Evolutionary conservation across 2,797 vertebrate genomes (phyloP).

Genomic region (Chrosomus eos): DNA sequence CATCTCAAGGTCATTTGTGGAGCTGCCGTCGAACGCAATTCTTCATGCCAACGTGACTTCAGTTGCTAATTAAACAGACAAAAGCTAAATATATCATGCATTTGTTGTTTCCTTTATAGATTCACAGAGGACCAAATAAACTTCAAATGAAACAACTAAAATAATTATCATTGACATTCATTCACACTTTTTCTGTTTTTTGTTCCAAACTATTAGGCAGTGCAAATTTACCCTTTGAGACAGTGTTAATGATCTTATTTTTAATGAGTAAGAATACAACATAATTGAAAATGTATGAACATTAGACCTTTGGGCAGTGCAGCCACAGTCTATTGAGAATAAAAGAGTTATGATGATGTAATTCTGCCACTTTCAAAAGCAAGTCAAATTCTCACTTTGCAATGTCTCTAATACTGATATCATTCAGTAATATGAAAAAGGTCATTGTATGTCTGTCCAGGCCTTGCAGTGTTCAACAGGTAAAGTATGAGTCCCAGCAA

Average conservation of each 20-base stretch:
- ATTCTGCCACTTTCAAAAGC: background rate
- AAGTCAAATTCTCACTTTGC: background rate
- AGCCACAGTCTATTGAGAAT: conserved; percentile 2
- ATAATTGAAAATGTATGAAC: conserved; percentile 21
- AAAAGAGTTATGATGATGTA: conserved; percentile 14
- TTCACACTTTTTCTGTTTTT: background rate
- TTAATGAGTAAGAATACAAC: conserved; percentile 36
- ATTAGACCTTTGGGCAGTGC: conserved; percentile 3
- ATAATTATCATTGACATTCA: conserved; percentile 8
- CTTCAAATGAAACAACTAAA: conserved; percentile 16
- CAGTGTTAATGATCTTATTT: conserved; percentile 23
- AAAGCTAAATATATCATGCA: background rate
- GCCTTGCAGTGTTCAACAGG: background rate
- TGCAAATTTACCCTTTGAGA: conserved; percentile 33
- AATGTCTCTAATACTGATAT: background rate
- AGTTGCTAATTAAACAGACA: background rate
- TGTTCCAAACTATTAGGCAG: conserved; percentile 17
- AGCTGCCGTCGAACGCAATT: background rate
- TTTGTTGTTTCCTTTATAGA: conserved; percentile 8
- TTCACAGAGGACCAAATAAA: conserved; percentile 6
- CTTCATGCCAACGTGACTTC: background rate
- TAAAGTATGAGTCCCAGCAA: background rate
- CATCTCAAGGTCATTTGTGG: conserved; percentile 49
- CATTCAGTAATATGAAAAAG: background rate
- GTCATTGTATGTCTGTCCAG: background rate